Conservation (phyloP, 2,888 invertebrate genomes). For the Germaria angustata region DNA sequence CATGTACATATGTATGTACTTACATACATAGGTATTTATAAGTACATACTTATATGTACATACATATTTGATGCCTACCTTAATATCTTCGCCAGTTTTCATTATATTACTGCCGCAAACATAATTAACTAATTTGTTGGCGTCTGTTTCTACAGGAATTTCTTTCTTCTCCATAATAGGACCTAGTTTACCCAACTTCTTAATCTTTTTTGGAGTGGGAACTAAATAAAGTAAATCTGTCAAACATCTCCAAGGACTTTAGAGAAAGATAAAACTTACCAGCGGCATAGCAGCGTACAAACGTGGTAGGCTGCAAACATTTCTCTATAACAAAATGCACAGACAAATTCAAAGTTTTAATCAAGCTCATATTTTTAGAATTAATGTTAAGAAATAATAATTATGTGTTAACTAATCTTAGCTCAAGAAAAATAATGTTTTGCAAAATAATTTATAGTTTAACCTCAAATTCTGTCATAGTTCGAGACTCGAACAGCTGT, state of each 20-base stretch:
- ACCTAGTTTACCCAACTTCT: constrained; percentile 83
- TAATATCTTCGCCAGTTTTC: constrained; percentile 89
- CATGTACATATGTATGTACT: too few species aligned
- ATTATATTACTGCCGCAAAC: constrained; percentile 93
- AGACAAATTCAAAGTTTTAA: constrained; percentile 19
- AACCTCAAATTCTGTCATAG: constrained; percentile 48
- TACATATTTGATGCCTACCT: constrained; percentile 79
- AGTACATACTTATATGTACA: too few species aligned
- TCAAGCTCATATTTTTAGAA: constrained; percentile 44
- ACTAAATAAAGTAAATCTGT: not conserved
- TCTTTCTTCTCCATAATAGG: constrained; percentile 85
- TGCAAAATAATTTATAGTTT: constrained; percentile 2
- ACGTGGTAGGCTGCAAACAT: not conserved
- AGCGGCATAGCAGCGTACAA: constrained; percentile 22
- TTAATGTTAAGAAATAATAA: constrained; percentile 1
- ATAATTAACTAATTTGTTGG: constrained; percentile 86
- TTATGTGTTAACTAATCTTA: constrained; percentile 6
- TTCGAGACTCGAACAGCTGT: constrained; percentile 42
- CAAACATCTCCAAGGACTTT: not conserved
- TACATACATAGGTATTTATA: too few species aligned
- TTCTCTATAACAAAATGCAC: constrained; percentile 23
- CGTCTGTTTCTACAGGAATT: constrained; percentile 92
- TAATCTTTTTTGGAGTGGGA: constrained; percentile 68
- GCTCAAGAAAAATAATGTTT: not conserved
- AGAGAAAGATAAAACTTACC: constrained; percentile 32